Base-by-base conservation (phyloP, 2,888 invertebrate genomes). In the Melanotus villosus region DNA sequence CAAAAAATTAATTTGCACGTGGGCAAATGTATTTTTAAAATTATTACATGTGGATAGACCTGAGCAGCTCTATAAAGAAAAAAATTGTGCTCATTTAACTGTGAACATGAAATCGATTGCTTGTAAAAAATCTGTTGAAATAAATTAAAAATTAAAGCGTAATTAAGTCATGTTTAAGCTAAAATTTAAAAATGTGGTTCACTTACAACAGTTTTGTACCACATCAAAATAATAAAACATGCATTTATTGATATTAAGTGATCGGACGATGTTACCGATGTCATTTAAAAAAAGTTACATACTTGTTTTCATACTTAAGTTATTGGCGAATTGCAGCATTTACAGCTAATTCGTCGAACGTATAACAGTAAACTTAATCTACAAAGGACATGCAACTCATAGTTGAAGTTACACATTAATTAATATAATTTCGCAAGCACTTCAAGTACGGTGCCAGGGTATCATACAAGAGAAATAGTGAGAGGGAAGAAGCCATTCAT, bases 11-110 rank as follows among this genome's bases (percentile, higher is more conserved):
- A 50, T 36, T 47, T 54, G 38, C 23, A 23, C 52, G 19, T 60
- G 18, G 21, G 45, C 60, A 60, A 60, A n/a, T n/a, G n/a, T n/a
- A n/a, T n/a, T 18, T 36, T 32, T 36, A 34, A 12, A 34, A 36
- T 45, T 36, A 26, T 56, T 12, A 32, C 32, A 66, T 62, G 67
- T 67, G 67, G 67, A 67, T 45, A 67, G 60, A 67, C 62, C 26
- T 59, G 41, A 57, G 47, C 38, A 26, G 45, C 30, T 7, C 47
- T 47, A 7, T 34, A 41, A 18, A 16, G 41, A 41, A 41, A 1
- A 34, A 34, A 34, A 34, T 12, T 16, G 41, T 41, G 41, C 41
- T 41, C 41, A 9, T 34, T 12, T 12, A 32, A 32, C 2, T 7
- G 9, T 16, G 16, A 9, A 14, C 2, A 38, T 6, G 14, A 41